A percentile compares a stretch with the other conserved stretches of the same genome.
Conservation (phyloP, 2,113 vertebrate species). For the Zapornia atra region DNA sequence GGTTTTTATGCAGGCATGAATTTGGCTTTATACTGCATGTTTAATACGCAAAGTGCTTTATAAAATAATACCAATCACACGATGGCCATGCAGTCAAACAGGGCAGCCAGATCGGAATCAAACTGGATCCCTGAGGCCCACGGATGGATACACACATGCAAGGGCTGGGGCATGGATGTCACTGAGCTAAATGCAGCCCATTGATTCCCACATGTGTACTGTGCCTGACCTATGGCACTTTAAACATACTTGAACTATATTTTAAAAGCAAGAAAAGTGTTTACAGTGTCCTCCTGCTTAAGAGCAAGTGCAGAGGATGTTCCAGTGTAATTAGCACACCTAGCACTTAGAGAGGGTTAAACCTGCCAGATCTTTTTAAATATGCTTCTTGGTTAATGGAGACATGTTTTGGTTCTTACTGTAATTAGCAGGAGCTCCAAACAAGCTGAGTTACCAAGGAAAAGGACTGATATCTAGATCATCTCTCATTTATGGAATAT, state of each 20-base stretch:
- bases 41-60: conserved; percentile 30
- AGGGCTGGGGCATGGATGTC: background rate
- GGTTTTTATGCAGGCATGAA: conserved; percentile 38
- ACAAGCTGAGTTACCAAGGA: background rate
- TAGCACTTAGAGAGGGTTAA: background rate
- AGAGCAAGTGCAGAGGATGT: background rate
- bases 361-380: background rate
- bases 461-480: background rate
- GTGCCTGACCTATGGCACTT: background rate
- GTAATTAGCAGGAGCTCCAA: background rate
- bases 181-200: background rate
- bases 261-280: background rate
- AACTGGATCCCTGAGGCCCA: background rate
- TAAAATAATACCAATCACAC: background rate
- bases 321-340: background rate
- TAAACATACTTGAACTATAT: background rate
- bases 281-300: background rate
- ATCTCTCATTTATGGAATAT: background rate
- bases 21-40: background rate
- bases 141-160: background rate
- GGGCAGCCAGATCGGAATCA: background rate
- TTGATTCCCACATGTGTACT: background rate
- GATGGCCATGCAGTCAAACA: background rate
- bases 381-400: background rate
- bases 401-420: background rate